phyloP scores from a whole-genome alignment of 2,888 invertebrate species.

The Coelogynopora nodosa region DNA sequence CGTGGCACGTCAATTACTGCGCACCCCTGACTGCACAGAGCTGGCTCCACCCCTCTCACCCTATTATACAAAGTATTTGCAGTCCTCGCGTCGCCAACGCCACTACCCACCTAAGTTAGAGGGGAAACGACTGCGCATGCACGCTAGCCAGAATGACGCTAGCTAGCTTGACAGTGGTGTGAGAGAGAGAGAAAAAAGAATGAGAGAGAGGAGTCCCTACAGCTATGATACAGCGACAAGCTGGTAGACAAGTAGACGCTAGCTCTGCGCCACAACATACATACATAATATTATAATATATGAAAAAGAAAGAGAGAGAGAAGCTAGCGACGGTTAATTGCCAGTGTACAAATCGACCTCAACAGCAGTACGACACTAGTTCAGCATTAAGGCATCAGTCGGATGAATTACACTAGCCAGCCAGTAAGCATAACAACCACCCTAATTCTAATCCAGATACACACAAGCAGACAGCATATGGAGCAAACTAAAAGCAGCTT shows the following conservation, averaged over 20 bases:
- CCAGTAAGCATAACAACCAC: neutral
- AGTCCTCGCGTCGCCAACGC: conserved; percentile 29
- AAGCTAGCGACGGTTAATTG: neutral
- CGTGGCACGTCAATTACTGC: neutral
- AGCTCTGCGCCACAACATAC: conserved; percentile 28
- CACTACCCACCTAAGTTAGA: neutral
- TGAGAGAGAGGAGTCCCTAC: neutral
- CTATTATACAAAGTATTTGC: no score
- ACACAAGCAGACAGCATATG: neutral
- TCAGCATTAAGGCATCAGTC: neutral
- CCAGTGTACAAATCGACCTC: conserved; percentile 31
- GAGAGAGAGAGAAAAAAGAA: neutral
- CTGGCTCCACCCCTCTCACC: neutral
- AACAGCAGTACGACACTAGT: neutral
- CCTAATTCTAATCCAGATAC: neutral
- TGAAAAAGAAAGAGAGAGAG: neutral
- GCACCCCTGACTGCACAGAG: neutral
- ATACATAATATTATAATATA: neutral
- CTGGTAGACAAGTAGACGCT: conserved; percentile 23
- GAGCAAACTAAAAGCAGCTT: no score
- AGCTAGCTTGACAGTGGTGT: neutral
- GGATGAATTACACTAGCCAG: conserved; percentile 2
- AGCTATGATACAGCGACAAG: neutral
- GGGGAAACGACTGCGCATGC: neutral
- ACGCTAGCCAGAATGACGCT: neutral